Base-by-base conservation (phyloP, 2,113 vertebrate species). In the Nymphicus hollandicus region DNA sequence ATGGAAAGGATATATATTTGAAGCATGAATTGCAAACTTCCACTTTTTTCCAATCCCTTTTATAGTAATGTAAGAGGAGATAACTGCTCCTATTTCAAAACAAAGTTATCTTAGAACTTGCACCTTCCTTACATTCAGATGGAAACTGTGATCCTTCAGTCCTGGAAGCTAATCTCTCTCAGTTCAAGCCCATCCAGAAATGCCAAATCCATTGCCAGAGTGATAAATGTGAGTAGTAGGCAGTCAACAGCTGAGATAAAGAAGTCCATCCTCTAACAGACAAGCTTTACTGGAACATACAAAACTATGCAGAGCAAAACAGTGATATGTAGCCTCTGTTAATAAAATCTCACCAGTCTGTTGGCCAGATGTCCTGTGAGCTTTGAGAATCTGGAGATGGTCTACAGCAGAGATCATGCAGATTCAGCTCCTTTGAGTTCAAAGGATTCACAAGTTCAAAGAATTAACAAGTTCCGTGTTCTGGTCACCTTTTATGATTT, bases 381-480 rank as follows among this genome's bases (percentile, higher is more conserved):
- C 64, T 72, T 79, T 64, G 60, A 84, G 72, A 71, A 82, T 85
- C 52, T 86, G 89, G 86, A 89, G 86, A 91, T 49, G 86, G 73
- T 89, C 94, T 95, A 91, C 83, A 91, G 95, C 92, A 93, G 73
- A 95, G 89, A 95, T 96, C 84, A 89, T 68, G 94, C 24, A 86
- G 94, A 91, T 68, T 74, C 91, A 85, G 73, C 61, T 93, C 73
- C 83, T 69, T 61, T 79, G 95, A 97, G 94, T 95, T 96, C 95
- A 97, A 97, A 97, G 93, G 73, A 76, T 68, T 86, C 81, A 90
- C 64, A 92, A 95, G 92, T 97, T 97, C 96, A 97, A 96, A 97
- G 96, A 76, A 73, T 81, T 76, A 69, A 55, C 65, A 91, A 88
- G 52, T 91, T 87, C 88, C 94, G 88, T 91, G 68, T 86, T 94